A percentile compares a stretch with the other conserved stretches of the same genome.
These are phyloP conservation scores for Thymelicus acteon DNA, from an alignment of 2,888 invertebrate genomes.

Conservation along the genomic window DNA sequence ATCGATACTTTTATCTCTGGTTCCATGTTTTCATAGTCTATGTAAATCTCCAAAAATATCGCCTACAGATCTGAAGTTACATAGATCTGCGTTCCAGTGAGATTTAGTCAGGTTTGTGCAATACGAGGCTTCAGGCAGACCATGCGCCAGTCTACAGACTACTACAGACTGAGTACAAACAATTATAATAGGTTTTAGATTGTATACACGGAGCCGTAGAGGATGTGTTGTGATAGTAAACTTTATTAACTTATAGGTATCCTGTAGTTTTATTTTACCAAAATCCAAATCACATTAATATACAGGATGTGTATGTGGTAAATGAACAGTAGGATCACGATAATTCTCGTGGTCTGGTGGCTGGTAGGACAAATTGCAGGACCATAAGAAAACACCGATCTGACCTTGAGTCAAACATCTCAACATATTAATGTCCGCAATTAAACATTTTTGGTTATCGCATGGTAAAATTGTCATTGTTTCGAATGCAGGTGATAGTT, in stretches of 20 bases:
- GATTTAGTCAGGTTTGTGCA: slow-evolving; percentile 37
- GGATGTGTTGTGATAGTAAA: slow-evolving; percentile 54
- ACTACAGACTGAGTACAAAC: slow-evolving; percentile 69
- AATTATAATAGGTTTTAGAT: slow-evolving; percentile 50
- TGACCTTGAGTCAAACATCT: too few species aligned
- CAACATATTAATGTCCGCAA: too few species aligned
- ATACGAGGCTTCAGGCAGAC: slow-evolving; percentile 21
- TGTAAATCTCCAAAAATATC: slow-evolving; percentile 2
- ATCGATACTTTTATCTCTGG: background rate
- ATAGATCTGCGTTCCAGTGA: slow-evolving; percentile 18
- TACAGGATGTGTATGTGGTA: background rate
- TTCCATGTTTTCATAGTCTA: background rate
- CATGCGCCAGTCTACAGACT: slow-evolving; percentile 52
- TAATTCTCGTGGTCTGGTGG: too few species aligned
- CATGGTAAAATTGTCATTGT: too few species aligned
- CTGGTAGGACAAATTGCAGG: too few species aligned
- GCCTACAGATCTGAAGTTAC: slow-evolving; percentile 1
- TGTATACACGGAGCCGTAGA: slow-evolving; percentile 44
- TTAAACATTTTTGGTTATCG: too few species aligned
- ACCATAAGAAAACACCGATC: too few species aligned
- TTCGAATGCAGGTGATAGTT: too few species aligned
- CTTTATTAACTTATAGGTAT: slow-evolving; percentile 44
- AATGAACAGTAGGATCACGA: too few species aligned
- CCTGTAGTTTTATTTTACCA: slow-evolving; percentile 21
- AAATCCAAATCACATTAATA: background rate